Percentiles rank a stretch among this genome's conserved stretches.
These are phyloP conservation scores for Bradysia coprophila DNA, from an alignment of 1,140 invertebrate species.

Conservation along the genomic window DNA sequence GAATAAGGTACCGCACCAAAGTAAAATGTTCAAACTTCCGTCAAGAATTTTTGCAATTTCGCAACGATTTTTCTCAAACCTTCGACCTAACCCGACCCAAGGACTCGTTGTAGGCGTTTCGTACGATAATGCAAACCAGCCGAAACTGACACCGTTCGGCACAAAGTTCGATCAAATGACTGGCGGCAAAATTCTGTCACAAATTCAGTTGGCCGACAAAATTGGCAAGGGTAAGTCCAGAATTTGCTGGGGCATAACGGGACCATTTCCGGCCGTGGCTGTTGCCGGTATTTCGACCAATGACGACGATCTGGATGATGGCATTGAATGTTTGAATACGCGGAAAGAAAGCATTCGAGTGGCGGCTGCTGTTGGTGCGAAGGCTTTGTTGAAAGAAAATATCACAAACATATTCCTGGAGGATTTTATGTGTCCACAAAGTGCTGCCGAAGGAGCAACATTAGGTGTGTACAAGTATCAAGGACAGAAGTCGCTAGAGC, in stretches of 20 bases:
- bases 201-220: constrained; percentile 26
- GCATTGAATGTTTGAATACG: constrained; percentile 45
- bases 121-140: background rate
- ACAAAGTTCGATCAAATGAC: background rate
- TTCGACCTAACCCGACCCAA: no score
- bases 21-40: no score
- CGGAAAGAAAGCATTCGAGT: constrained; percentile 39
- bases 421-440: constrained; percentile 43
- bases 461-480: constrained; percentile 45
- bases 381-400: constrained; percentile 31
- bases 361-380: constrained; percentile 41
- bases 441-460: constrained; percentile 45
- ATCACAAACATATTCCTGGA: constrained; percentile 43
- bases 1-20: no score
- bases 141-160: background rate
- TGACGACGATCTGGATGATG: constrained; percentile 10
- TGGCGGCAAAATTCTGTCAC: background rate
- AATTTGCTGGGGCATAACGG: constrained; percentile 40
- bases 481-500: constrained; percentile 40
- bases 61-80: no score
- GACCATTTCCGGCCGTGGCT: constrained; percentile 34
- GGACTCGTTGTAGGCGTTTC: background rate
- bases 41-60: no score
- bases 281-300: constrained; percentile 43
- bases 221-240: constrained; percentile 40